Base-by-base conservation (phyloP, 2,888 invertebrate species). In the Leucoma salicis region DNA sequence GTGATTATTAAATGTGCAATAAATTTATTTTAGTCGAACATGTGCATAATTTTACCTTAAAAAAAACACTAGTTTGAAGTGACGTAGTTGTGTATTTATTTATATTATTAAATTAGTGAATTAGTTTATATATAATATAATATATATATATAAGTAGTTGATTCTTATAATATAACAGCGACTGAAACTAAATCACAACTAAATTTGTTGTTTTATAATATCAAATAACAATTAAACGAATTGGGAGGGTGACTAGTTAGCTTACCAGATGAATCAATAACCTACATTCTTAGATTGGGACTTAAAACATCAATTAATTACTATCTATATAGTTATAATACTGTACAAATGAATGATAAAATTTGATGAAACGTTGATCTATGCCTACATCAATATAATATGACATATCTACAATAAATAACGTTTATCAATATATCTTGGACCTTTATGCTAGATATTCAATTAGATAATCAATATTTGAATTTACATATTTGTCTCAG, bases 201-300 rank as follows among this genome's bases (percentile, higher is more conserved):
- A 35, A 43, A 47, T 46, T 35, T 39, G 49, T 32, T 36, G 42
- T 45, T 43, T 34, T 35, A 49, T 47, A 52, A 61, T 58, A 53
- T 40, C 41, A 55, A 56, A 49, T 32, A 51, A 53, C 42, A 50
- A 41, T 32, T 14, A 50, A 52, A 47, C 46, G 50, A 44, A 49
- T n/a, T n/a, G 46, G 53, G 41, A 41, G 48, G 53, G 35, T 46
- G 59, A 59, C 59, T 59, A 59, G 60, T 35, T 35, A 59, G 57
- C 62, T 54, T 47, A 54, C 40, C 46, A 46, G 51, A 54, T 46
- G 50, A 49, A 37, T 42, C 40, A 55, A 46, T 60, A 64, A 50
- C 56, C 63, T 74, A 79, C 78, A 81, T 81, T 79, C 79, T 79
- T 70, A 74, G 78, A 78, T 81, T 80, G 80, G 81, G 78, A 78